Evolutionary conservation across 1,140 invertebrate species (phyloP).

Genomic region (Pseudobourletiella spinata): DNA sequence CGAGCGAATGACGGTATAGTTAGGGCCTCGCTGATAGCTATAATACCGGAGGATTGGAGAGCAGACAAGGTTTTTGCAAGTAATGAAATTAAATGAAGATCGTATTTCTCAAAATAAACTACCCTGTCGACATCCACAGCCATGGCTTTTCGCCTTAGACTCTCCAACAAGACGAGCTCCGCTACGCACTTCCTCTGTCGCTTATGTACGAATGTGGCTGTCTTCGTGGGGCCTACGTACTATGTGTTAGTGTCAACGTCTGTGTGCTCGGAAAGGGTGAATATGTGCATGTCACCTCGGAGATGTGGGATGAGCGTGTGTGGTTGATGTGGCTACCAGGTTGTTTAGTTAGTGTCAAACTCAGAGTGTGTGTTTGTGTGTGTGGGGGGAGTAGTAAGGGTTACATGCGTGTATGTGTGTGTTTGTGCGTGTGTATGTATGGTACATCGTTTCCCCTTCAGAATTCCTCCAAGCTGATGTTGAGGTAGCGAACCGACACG

Average conservation of each 20-base stretch:
- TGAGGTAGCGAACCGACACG: neutral
- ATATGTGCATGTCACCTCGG: neutral
- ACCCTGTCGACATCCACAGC: slow-evolving; percentile 1
- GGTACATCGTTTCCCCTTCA: neutral
- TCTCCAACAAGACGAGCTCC: neutral
- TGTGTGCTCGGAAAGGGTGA: neutral
- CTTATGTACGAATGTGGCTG: neutral
- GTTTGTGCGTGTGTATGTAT: neutral
- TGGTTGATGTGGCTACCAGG: no score
- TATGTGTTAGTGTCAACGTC: no score
- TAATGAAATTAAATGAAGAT: slow-evolving; percentile 8
- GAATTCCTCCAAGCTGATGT: neutral
- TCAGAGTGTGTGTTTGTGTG: no score
- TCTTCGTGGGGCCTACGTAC: no score
- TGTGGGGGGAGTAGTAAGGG: no score
- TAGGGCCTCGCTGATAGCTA: no score
- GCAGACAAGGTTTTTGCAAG: neutral
- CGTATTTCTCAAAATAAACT: slow-evolving; percentile 23
- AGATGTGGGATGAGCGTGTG: no score
- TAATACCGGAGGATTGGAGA: no score
- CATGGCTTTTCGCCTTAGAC: neutral
- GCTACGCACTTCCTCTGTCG: slow-evolving; percentile 5
- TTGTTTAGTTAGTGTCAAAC: no score
- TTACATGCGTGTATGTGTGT: neutral
- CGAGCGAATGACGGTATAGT: no score